Evolutionary conservation across 2,797 vertebrate genomes (phyloP).

Genomic region (Picus viridis): DNA sequence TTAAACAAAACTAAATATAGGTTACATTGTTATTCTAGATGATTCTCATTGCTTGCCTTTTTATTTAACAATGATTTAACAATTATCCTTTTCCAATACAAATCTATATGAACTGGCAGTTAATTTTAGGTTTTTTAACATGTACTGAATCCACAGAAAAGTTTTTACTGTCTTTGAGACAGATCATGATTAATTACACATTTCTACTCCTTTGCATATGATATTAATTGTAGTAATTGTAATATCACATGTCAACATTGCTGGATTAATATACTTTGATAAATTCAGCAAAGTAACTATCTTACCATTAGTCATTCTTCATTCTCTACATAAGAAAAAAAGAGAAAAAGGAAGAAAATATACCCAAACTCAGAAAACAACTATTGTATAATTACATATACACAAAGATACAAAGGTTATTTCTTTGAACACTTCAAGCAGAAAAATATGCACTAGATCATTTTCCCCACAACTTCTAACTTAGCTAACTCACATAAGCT

Average conservation of each 20-base stretch:
- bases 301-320: background rate
- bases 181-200: background rate
- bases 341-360: background rate
- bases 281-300: constrained; percentile 13
- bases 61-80: background rate
- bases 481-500: background rate
- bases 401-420: background rate
- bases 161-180: background rate
- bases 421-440: background rate
- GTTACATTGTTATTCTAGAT: background rate
- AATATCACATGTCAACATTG: background rate
- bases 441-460: background rate
- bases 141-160: background rate
- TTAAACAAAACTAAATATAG: background rate
- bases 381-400: background rate
- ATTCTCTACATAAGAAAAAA: constrained; percentile 7
- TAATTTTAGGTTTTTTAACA: background rate
- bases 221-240: background rate
- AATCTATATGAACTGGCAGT: background rate
- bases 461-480: background rate
- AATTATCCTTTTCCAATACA: background rate
- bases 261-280: background rate
- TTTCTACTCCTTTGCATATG: background rate
- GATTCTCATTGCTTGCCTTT: background rate
- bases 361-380: constrained; percentile 13